Evolutionary conservation across 92 coral and sea anemone species (phyloP).

Genomic region (Epizoanthus stellaris): DNA sequence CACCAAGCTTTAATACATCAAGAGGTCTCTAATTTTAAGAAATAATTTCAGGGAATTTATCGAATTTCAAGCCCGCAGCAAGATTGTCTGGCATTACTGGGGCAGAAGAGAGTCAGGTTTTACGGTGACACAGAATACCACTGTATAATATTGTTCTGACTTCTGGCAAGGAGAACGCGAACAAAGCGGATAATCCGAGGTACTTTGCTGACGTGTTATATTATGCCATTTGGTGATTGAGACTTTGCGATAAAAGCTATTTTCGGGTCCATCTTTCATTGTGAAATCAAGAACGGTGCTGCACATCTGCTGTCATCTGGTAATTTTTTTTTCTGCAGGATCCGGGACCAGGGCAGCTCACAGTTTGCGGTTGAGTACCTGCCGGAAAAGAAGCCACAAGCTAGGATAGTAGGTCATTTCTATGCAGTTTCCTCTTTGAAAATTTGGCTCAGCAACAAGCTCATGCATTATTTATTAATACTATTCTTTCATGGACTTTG

Average conservation of each 20-base stretch:
- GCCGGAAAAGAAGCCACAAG: slow-evolving; percentile 20
- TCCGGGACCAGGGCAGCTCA: neutral
- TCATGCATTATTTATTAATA: slow-evolving; percentile 37
- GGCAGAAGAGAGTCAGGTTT: neutral
- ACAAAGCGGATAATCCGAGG: neutral
- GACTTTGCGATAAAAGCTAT: slow-evolving; percentile 1
- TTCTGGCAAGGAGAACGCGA: neutral
- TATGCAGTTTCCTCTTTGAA: slow-evolving; percentile 29
- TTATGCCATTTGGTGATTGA: neutral
- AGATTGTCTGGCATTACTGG: no score
- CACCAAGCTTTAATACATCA: slow-evolving; percentile 5
- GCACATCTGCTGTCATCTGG: slow-evolving; percentile 14
- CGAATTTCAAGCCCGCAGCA: slow-evolving; percentile 20
- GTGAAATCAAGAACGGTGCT: slow-evolving; percentile 30
- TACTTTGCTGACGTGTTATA: neutral
- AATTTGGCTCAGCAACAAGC: slow-evolving; percentile 16
- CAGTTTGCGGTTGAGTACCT: slow-evolving; percentile 37
- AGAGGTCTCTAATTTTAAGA: neutral
- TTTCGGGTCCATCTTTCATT: slow-evolving; percentile 9
- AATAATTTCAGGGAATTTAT: slow-evolving; percentile 3
- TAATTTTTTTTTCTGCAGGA: slow-evolving; percentile 33
- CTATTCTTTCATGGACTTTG: slow-evolving; percentile 34
- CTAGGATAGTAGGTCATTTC: slow-evolving; percentile 1
- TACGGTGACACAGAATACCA: neutral
- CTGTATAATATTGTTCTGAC: neutral